A percentile compares a stretch with the other conserved stretches of the same genome.
Conservation (phyloP, 2,888 invertebrate genomes). For the Acanthosepion esculentum region DNA sequence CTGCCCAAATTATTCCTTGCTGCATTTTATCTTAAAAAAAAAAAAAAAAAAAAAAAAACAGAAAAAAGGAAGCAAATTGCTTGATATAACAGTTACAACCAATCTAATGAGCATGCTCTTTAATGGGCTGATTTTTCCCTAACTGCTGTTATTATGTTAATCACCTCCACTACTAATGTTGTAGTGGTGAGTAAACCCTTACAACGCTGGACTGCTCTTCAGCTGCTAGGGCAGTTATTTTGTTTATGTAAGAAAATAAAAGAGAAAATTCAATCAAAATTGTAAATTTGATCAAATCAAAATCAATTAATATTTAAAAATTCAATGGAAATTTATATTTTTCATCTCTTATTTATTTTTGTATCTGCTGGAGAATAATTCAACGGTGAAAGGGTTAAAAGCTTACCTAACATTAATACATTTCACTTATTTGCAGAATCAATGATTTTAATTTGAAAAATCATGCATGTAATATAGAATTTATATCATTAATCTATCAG, state of each 20-base stretch:
- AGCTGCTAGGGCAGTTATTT: background rate
- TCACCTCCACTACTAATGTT: background rate
- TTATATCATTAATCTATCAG: background rate
- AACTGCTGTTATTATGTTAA: background rate
- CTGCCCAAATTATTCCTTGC: slow-evolving; percentile 13
- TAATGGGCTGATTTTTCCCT: background rate
- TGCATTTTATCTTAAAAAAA: background rate
- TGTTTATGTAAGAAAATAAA: background rate
- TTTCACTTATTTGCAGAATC: slow-evolving; percentile 22
- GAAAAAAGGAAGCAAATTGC: background rate
- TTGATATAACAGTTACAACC: background rate
- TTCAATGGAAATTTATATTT: background rate
- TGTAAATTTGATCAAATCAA: background rate
- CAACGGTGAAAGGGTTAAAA: slow-evolving; percentile 25
- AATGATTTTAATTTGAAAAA: background rate
- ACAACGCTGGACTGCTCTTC: background rate
- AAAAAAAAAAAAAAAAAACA: background rate
- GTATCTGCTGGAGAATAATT: background rate
- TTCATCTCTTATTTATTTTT: background rate
- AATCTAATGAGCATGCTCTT: slow-evolving; percentile 33
- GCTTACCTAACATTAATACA: background rate
- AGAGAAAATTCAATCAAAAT: background rate
- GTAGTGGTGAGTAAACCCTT: slow-evolving; percentile 21
- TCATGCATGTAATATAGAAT: background rate
- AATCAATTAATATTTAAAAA: background rate